These are phyloP conservation scores for Anodontia alba DNA, from an alignment of 2,888 invertebrate genomes.

Conservation along the genomic window DNA sequence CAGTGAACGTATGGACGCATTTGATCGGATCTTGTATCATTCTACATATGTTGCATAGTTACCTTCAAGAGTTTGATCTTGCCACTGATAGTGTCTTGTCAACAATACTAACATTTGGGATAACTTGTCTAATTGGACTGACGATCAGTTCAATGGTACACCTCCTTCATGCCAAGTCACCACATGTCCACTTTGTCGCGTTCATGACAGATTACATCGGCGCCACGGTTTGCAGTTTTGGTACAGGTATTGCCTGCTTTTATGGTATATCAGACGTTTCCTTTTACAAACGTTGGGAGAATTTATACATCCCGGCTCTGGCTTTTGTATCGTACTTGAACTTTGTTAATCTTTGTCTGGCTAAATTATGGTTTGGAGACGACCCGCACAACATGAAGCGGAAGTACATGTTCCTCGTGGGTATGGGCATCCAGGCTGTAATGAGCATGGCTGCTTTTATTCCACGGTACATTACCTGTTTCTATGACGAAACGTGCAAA, in stretches of 20 bases:
- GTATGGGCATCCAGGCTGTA: conserved; percentile 52
- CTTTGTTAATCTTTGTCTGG: conserved; percentile 56
- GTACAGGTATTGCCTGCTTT: conserved; percentile 56
- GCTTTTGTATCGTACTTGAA: conserved; percentile 54
- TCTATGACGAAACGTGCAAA: conserved; percentile 44
- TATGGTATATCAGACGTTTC: conserved; percentile 54
- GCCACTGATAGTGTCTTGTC: conserved; percentile 67
- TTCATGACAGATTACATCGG: conserved; percentile 70
- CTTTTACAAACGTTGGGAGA: conserved; percentile 40
- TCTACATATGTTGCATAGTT: conserved; percentile 57
- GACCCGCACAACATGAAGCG: conserved; percentile 62
- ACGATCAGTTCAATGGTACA: conserved; percentile 61
- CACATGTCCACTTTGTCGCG: conserved; percentile 60
- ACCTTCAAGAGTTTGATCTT: conserved; percentile 69
- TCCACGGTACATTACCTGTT: conserved; percentile 60
- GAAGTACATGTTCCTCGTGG: conserved; percentile 61
- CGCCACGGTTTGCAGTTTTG: conserved; percentile 59
- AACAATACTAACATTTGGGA: conserved; percentile 62
- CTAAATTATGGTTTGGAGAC: conserved; percentile 62
- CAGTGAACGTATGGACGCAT: conserved; percentile 79
- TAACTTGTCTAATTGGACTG: conserved; percentile 56
- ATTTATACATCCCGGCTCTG: conserved; percentile 47
- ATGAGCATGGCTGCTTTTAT: conserved; percentile 54
- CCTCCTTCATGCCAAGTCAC: conserved; percentile 62
- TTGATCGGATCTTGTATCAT: conserved; percentile 64